A percentile compares a stretch with the other conserved stretches of the same genome.
phyloP scores from a whole-genome alignment of 2,113 vertebrate species.

The Notarius quadriscutis region DNA sequence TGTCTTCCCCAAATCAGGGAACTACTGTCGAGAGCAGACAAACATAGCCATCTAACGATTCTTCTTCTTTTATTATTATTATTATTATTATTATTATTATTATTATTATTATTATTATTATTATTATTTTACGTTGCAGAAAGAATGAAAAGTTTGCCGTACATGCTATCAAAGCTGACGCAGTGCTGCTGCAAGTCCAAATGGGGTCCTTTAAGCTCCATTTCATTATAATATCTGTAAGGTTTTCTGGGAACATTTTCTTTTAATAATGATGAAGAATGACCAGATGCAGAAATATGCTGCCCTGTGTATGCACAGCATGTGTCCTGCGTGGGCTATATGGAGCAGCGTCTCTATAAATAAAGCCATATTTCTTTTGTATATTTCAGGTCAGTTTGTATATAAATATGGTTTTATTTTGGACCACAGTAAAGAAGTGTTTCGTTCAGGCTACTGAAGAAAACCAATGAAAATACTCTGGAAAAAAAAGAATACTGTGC shows the following conservation, averaged over 20 bases:
- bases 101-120: not conserved
- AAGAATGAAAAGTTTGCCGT: not conserved
- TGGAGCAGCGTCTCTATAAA: constrained; percentile 11
- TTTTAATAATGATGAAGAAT: constrained; percentile 6
- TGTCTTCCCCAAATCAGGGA: not conserved
- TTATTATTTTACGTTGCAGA: not conserved
- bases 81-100: not conserved
- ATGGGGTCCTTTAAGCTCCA: not conserved
- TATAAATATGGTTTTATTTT: constrained; percentile 22
- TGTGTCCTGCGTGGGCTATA: constrained; percentile 15
- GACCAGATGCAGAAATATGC: constrained; percentile 11
- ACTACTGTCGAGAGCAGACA: not conserved
- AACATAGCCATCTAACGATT: not conserved
- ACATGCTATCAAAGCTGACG: not conserved
- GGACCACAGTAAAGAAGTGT: not conserved
- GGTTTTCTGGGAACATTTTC: not conserved
- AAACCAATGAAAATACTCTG: not conserved
- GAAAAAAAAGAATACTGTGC: not conserved
- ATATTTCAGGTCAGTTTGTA: constrained; percentile 23
- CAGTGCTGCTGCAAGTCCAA: not conserved
- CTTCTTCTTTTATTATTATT: too few relatives aligned
- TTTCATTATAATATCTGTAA: not conserved
- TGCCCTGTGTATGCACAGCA: not conserved
- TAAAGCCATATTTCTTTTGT: not conserved
- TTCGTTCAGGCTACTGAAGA: not conserved